These are phyloP conservation scores for Erythrolamprus reginae DNA, from an alignment of 2,113 vertebrate genomes.

Conservation along the genomic window DNA sequence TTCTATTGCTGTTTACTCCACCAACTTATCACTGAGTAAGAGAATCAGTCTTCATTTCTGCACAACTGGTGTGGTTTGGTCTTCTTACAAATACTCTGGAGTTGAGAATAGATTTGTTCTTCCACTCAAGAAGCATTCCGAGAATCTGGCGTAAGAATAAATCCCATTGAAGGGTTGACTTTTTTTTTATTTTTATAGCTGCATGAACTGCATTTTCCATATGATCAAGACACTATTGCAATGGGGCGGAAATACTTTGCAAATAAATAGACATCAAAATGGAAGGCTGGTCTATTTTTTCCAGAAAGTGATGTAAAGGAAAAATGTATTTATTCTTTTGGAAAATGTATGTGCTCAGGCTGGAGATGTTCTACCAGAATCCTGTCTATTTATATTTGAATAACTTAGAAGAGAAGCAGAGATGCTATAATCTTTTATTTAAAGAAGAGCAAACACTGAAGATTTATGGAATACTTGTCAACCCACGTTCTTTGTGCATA, in stretches of 20 bases:
- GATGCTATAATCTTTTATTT: neutral
- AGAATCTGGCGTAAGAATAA: neutral
- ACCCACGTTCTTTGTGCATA: neutral
- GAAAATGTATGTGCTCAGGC: neutral
- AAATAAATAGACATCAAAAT: neutral
- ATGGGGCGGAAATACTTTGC: neutral
- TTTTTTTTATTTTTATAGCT: neutral
- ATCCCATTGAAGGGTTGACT: neutral
- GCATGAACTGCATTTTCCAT: neutral
- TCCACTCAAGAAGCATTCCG: neutral
- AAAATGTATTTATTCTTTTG: neutral
- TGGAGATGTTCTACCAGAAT: neutral
- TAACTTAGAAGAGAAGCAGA: conserved; percentile 1
- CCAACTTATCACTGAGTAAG: neutral
- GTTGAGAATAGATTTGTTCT: neutral
- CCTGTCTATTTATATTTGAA: neutral
- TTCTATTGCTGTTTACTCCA: neutral
- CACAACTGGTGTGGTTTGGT: neutral
- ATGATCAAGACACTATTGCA: neutral
- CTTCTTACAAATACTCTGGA: neutral
- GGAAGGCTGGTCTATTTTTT: neutral
- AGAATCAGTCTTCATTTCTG: neutral
- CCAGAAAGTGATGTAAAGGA: neutral
- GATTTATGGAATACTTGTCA: neutral
- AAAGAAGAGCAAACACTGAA: neutral